Evolutionary conservation across 2,797 vertebrate genomes (phyloP).

Genomic region (Arctocebus calabarensis): DNA sequence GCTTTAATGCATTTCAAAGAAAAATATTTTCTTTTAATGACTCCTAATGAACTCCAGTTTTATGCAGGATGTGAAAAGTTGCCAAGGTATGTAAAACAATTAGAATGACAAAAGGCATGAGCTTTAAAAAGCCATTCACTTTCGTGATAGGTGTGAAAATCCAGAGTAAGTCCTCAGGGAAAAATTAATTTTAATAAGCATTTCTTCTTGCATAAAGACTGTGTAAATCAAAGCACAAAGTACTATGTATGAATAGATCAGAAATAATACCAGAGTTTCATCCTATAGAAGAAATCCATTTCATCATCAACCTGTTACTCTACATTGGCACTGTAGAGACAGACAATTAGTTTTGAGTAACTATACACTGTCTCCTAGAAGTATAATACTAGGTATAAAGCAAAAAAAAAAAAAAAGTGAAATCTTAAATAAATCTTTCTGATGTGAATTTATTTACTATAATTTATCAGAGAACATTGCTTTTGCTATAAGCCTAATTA

Average conservation of each 20-base stretch:
- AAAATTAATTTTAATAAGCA: slow-evolving; percentile 87
- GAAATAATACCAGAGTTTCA: slow-evolving; percentile 62
- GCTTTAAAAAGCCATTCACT: slow-evolving; percentile 82
- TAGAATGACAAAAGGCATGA: slow-evolving; percentile 85
- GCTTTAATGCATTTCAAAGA: slow-evolving; percentile 78
- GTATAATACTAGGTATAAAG: not conserved
- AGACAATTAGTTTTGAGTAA: not conserved
- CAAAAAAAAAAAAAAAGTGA: not conserved
- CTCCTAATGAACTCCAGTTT: slow-evolving; percentile 82
- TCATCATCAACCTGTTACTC: slow-evolving; percentile 46
- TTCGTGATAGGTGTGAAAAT: slow-evolving; percentile 79
- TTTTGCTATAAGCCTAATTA: not conserved
- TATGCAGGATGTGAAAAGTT: slow-evolving; percentile 82
- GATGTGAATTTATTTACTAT: not conserved
- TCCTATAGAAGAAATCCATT: slow-evolving; percentile 50
- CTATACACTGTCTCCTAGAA: not conserved
- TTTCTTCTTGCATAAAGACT: slow-evolving; percentile 75
- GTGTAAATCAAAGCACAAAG: slow-evolving; percentile 74
- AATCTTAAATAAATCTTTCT: not conserved
- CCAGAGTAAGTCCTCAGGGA: slow-evolving; percentile 81
- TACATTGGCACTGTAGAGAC: not conserved
- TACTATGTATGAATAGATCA: slow-evolving; percentile 65
- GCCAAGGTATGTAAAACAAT: slow-evolving; percentile 86
- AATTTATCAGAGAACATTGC: not conserved
- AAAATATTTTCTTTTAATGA: slow-evolving; percentile 84